These are phyloP conservation scores for Apotomis turbidana DNA, from an alignment of 2,888 invertebrate species.

Conservation along the genomic window DNA sequence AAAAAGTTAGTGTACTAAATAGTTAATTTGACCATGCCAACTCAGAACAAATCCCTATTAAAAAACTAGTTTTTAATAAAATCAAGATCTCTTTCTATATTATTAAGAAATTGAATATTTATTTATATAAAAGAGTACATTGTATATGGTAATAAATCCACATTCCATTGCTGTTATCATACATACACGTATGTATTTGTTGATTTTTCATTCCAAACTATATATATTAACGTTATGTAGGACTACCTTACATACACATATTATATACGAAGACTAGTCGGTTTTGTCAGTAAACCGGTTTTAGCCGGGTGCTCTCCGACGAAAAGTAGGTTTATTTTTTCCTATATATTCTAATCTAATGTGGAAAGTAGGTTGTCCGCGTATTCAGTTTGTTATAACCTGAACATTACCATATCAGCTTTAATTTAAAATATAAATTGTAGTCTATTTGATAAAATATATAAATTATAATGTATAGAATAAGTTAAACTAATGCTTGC, in stretches of 20 bases:
- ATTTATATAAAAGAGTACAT: neutral
- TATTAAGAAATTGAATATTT: neutral
- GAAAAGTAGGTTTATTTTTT: neutral
- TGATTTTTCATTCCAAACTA: neutral
- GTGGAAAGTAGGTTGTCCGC: conserved; percentile 22
- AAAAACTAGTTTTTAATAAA: conserved; percentile 9
- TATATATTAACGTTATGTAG: neutral
- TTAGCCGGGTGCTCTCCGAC: too few relatives aligned
- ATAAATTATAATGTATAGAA: conserved; percentile 25
- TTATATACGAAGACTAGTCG: neutral
- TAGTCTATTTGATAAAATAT: conserved; percentile 32
- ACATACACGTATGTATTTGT: neutral
- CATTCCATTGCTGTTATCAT: conserved; percentile 25
- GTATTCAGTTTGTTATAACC: conserved; percentile 26
- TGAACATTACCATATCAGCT: conserved; percentile 48
- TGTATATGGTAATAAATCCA: neutral
- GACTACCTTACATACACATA: conserved; percentile 6
- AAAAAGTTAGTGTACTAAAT: conserved; percentile 7
- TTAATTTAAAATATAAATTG: conserved; percentile 41
- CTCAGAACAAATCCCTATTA: conserved; percentile 11
- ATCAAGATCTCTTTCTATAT: conserved; percentile 12
- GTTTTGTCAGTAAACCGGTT: too few relatives aligned
- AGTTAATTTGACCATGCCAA: conserved; percentile 7
- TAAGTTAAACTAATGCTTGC: conserved; percentile 52
- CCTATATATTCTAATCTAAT: conserved; percentile 44